Evolutionary conservation across 2,888 invertebrate genomes (phyloP).

Genomic region (Agrotis puta): DNA sequence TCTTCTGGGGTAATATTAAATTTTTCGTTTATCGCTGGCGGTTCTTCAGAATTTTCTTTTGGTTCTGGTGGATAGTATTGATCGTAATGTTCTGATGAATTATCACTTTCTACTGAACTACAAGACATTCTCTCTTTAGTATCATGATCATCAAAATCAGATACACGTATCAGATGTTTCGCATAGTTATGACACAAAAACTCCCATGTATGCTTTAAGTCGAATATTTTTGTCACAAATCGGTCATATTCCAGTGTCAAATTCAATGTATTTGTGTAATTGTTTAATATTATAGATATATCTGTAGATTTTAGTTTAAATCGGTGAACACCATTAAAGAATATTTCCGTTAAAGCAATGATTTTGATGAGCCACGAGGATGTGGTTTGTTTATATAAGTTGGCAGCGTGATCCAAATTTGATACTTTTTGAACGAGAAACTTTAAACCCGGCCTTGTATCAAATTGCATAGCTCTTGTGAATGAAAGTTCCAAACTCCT

Average conservation of each 20-base stretch:
- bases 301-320: slow-evolving; percentile 92
- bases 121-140: slow-evolving; percentile 81
- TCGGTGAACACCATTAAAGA: slow-evolving; percentile 93
- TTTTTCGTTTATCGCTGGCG: slow-evolving; percentile 57
- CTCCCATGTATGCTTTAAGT: slow-evolving; percentile 92
- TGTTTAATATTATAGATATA: slow-evolving; percentile 92
- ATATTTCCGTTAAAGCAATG: slow-evolving; percentile 96
- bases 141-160: slow-evolving; percentile 84
- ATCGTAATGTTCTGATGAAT: slow-evolving; percentile 84
- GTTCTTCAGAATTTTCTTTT: slow-evolving; percentile 60
- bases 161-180: slow-evolving; percentile 84
- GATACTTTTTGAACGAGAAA: slow-evolving; percentile 98
- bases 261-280: slow-evolving; percentile 90
- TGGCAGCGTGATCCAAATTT: slow-evolving; percentile 96
- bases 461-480: slow-evolving; percentile 96
- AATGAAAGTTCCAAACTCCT: slow-evolving; percentile 96
- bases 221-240: slow-evolving; percentile 91
- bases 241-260: slow-evolving; percentile 90
- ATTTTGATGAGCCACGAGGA: slow-evolving; percentile 97
- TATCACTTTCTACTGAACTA: slow-evolving; percentile 84
- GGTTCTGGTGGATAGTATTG: slow-evolving; percentile 79
- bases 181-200: slow-evolving; percentile 91
- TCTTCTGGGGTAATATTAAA: slow-evolving; percentile 51
- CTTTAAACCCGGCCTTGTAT: slow-evolving; percentile 97
- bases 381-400: slow-evolving; percentile 97